Evolutionary conservation across 2,113 vertebrate species (phyloP).

Genomic region (Pampusana beccarii): DNA sequence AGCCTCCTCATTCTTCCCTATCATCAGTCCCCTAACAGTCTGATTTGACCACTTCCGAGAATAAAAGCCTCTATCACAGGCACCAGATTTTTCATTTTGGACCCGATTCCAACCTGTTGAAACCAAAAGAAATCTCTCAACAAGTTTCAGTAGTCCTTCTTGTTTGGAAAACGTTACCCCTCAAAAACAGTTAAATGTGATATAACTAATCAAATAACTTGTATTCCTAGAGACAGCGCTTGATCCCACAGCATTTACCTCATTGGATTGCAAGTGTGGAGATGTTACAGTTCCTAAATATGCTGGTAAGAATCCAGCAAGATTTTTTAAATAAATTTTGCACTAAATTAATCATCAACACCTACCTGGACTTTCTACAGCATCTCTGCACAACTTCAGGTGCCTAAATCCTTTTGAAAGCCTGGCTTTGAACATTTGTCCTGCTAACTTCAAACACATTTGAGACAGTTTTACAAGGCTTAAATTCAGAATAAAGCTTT

Average conservation of each 20-base stretch:
- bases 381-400: neutral
- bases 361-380: neutral
- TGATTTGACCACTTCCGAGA: slow-evolving; percentile 14
- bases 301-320: neutral
- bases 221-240: neutral
- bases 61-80: neutral
- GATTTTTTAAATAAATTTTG: neutral
- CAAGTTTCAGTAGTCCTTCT: neutral
- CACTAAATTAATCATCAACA: neutral
- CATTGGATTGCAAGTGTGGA: neutral
- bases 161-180: neutral
- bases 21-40: neutral
- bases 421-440: neutral
- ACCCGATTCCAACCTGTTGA: neutral
- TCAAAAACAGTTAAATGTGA: neutral
- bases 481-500: neutral
- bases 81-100: neutral
- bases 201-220: neutral
- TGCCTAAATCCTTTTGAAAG: neutral
- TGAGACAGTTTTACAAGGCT: neutral
- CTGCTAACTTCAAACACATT: neutral
- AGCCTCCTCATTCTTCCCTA: neutral
- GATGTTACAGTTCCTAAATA: neutral
- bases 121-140: slow-evolving; percentile 6
- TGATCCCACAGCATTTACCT: neutral